Evolutionary conservation across 1,140 invertebrate genomes (phyloP).

Genomic region (Drosophila mayri): DNA sequence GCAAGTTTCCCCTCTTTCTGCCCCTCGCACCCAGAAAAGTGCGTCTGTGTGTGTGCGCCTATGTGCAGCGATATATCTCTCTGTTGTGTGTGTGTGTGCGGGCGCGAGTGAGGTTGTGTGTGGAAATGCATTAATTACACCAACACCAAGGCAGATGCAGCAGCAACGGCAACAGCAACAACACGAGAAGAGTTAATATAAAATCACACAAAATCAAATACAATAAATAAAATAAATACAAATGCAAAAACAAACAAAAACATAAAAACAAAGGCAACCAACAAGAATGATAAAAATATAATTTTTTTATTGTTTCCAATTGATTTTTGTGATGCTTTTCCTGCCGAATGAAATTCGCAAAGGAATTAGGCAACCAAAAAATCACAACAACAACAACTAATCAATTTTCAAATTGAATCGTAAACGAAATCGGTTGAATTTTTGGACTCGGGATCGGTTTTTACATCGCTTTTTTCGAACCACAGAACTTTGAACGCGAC

Average conservation of each 20-base stretch:
- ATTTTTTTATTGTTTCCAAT: constrained; percentile 76
- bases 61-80: constrained; percentile 27
- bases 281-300: constrained; percentile 57
- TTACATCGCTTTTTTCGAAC: constrained; percentile 24
- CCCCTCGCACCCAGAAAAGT: constrained; percentile 7
- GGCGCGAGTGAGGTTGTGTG: constrained; percentile 59
- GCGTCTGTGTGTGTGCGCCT: constrained; percentile 30
- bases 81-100: constrained; percentile 36
- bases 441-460: constrained; percentile 52
- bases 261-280: constrained; percentile 48
- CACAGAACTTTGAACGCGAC: constrained; percentile 51
- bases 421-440: constrained; percentile 26
- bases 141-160: constrained; percentile 44
- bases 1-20: constrained; percentile 39
- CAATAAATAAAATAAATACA: constrained; percentile 45
- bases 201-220: constrained; percentile 52
- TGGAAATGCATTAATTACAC: constrained; percentile 78
- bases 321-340: constrained; percentile 70
- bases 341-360: constrained; percentile 63
- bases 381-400: constrained; percentile 3
- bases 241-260: constrained; percentile 70
- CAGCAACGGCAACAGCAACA: constrained; percentile 31
- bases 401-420: no score
- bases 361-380: constrained; percentile 38
- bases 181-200: constrained; percentile 33